Conservation (phyloP, 2,113 vertebrate genomes). For the Globicephala melas region DNA sequence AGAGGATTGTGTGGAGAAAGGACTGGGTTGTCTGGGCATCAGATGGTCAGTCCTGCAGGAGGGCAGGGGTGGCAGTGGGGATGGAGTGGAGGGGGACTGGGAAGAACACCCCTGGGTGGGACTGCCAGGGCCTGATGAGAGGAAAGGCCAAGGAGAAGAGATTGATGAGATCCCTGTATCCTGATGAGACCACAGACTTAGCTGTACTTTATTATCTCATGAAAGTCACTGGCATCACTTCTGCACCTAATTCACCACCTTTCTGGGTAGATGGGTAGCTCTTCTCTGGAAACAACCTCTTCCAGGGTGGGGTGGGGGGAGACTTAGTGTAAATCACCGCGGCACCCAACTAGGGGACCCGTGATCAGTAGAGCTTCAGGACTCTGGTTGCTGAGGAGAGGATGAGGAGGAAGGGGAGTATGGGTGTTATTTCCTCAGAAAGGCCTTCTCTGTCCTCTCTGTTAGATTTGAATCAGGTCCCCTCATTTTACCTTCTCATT, state of each 20-base stretch:
- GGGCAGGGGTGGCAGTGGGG: background rate
- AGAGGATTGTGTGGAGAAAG: background rate
- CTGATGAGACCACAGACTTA: background rate
- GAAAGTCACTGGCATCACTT: background rate
- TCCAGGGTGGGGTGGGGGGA: background rate
- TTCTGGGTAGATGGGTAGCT: background rate
- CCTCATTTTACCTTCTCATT: background rate
- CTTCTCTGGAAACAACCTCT: background rate
- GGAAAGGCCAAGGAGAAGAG: background rate
- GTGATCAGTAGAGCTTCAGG: background rate
- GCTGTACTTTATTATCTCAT: background rate
- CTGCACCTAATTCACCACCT: background rate
- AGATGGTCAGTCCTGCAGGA: background rate
- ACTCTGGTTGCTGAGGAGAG: background rate
- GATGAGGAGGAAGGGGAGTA: background rate
- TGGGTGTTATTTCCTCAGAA: background rate
- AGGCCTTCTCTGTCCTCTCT: background rate
- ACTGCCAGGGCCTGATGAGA: background rate
- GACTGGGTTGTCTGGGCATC: background rate
- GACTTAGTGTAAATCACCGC: background rate
- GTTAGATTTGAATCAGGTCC: background rate
- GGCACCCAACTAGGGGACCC: background rate
- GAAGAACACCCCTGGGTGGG: background rate
- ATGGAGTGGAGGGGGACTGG: background rate
- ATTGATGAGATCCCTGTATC: background rate